These are phyloP conservation scores for Melozone crissalis DNA, from an alignment of 2,113 vertebrate genomes.

Conservation along the genomic window DNA sequence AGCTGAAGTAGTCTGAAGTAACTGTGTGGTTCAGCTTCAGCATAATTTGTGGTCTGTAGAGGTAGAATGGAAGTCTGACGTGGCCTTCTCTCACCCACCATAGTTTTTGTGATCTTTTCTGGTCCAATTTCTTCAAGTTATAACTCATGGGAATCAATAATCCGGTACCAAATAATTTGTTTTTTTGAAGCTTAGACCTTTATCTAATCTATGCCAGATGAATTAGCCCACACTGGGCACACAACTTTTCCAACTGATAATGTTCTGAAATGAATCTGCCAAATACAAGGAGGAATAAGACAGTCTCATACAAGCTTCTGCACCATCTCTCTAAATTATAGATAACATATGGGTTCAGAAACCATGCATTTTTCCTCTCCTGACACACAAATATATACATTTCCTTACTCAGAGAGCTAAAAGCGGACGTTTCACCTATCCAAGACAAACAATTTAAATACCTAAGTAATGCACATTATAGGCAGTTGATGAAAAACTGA, in stretches of 20 bases:
- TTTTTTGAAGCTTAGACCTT: neutral
- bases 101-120: neutral
- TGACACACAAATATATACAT: neutral
- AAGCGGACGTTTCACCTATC: neutral
- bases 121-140: neutral
- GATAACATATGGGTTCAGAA: neutral
- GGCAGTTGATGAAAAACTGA: neutral
- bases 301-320: neutral
- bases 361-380: neutral
- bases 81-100: neutral
- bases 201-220: neutral
- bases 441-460: neutral
- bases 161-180: neutral
- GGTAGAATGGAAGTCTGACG: neutral
- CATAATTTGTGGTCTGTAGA: neutral
- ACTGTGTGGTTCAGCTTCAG: neutral
- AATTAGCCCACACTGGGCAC: neutral
- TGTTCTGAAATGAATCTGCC: neutral
- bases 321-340: neutral
- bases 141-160: neutral
- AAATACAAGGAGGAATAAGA: neutral
- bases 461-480: neutral
- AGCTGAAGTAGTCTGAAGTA: neutral
- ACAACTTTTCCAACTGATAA: neutral
- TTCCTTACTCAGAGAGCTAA: neutral